These are phyloP conservation scores for Eucidaris tribuloides DNA, from an alignment of 35 echinoderm and acorn worm species.

Conservation along the genomic window DNA sequence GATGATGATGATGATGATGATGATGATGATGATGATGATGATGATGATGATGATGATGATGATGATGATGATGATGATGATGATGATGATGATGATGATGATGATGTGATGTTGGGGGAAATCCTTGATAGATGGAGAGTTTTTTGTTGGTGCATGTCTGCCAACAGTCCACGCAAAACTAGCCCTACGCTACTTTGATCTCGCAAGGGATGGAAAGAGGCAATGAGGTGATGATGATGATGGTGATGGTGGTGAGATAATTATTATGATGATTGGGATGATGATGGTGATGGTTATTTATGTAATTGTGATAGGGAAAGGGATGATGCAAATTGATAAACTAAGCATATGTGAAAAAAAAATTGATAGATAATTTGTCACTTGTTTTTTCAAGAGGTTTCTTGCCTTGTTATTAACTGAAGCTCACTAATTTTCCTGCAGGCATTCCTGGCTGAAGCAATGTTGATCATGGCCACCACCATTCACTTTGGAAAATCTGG, in stretches of 20 bases:
- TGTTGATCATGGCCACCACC: constrained; percentile 93
- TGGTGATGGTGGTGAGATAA: neutral
- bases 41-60: neutral
- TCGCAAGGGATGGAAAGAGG: constrained; percentile 33
- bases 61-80: neutral
- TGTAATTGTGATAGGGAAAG: neutral
- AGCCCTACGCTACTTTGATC: constrained; percentile 78
- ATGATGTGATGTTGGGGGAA: no score
- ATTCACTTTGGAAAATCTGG: constrained; percentile 94
- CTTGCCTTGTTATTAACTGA: neutral
- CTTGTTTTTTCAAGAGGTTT: neutral
- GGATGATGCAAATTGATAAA: neutral
- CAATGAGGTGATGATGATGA: neutral
- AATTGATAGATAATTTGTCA: neutral
- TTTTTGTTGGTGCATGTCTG: constrained; percentile 92
- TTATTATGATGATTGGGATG: neutral
- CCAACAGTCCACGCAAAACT: constrained; percentile 89
- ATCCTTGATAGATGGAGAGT: constrained; percentile 90
- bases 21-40: neutral
- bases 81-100: neutral
- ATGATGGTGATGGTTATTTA: neutral
- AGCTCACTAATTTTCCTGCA: constrained; percentile 17
- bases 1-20: constrained; percentile 11
- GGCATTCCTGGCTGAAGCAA: constrained; percentile 93
- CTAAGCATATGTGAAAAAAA: neutral